These are phyloP conservation scores for Brachyptera risi DNA, from an alignment of 2,888 invertebrate species.

Conservation along the genomic window DNA sequence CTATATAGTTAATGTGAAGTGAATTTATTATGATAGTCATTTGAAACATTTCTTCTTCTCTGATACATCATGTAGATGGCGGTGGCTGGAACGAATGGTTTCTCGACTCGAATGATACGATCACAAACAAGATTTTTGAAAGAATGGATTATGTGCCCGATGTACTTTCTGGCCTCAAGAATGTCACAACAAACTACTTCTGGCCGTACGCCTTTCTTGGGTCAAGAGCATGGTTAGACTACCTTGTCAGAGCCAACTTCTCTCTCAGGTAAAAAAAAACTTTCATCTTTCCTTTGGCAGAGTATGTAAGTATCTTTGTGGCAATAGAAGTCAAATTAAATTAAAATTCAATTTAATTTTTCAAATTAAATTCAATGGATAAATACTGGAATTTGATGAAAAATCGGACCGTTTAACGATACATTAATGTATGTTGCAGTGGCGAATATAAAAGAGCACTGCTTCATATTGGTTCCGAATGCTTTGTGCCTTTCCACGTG, in stretches of 20 bases:
- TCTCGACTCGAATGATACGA: conserved; percentile 60
- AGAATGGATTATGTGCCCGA: conserved; percentile 64
- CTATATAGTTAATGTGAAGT: too few species aligned
- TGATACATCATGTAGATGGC: too few species aligned
- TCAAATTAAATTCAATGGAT: neutral
- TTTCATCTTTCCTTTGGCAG: neutral
- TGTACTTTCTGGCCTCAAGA: conserved; percentile 63
- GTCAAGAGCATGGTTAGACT: conserved; percentile 66
- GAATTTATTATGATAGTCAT: too few species aligned
- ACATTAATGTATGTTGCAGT: too few species aligned
- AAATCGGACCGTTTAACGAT: too few species aligned
- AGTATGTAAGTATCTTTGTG: too few species aligned
- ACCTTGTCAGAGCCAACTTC: conserved; percentile 67
- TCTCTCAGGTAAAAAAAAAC: conserved; percentile 50
- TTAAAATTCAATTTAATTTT: neutral
- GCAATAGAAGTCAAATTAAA: too few species aligned
- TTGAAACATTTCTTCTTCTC: too few species aligned
- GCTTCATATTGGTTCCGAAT: conserved; percentile 68
- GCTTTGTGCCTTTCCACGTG: conserved; percentile 68
- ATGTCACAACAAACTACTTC: conserved; percentile 61
- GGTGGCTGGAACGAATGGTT: conserved; percentile 77
- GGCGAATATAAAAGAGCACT: conserved; percentile 29
- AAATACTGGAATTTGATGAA: too few species aligned
- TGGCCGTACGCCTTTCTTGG: conserved; percentile 69
- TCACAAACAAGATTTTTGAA: conserved; percentile 57